Evolutionary conservation across 1,140 invertebrate species (phyloP).

Genomic region (Orius laevigatus): DNA sequence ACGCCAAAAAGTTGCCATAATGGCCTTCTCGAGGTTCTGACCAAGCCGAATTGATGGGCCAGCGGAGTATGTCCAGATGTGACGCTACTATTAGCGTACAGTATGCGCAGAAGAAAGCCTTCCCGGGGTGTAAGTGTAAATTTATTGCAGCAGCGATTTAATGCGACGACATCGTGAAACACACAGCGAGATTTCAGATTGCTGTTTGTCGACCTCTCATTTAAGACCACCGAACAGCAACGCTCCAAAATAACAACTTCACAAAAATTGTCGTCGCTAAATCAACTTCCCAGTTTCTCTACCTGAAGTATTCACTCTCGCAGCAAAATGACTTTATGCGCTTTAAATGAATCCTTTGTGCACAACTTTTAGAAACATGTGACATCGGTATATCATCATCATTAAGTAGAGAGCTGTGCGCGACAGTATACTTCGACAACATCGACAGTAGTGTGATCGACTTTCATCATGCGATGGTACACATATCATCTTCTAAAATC

Average conservation of each 20-base stretch:
- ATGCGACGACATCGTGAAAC: constrained; percentile 73
- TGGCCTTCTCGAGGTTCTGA: constrained; percentile 73
- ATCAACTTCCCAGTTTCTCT: too few species aligned
- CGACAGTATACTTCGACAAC: constrained; percentile 64
- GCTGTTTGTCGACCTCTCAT: constrained; percentile 71
- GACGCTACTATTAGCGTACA: constrained; percentile 69
- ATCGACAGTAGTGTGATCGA: constrained; percentile 27
- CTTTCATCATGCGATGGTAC: constrained; percentile 18
- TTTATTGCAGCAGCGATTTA: constrained; percentile 79
- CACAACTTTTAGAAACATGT: constrained; percentile 78
- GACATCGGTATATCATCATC: constrained; percentile 85
- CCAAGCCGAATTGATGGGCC: constrained; percentile 92
- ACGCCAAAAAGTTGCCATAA: constrained; percentile 87
- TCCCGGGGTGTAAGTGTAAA: constrained; percentile 91
- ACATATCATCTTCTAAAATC: constrained; percentile 7
- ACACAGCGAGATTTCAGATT: constrained; percentile 68
- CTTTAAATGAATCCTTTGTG: constrained; percentile 60
- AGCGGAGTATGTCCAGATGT: constrained; percentile 75
- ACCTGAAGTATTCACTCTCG: constrained; percentile 85
- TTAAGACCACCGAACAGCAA: constrained; percentile 80
- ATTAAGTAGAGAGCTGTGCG: constrained; percentile 61
- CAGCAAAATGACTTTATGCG: constrained; percentile 80
- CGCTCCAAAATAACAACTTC: constrained; percentile 43
- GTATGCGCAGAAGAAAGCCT: constrained; percentile 67
- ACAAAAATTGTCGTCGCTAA: too few species aligned